Conservation (phyloP, 1,140 invertebrate species). For the Trachelipus rathkii region DNA sequence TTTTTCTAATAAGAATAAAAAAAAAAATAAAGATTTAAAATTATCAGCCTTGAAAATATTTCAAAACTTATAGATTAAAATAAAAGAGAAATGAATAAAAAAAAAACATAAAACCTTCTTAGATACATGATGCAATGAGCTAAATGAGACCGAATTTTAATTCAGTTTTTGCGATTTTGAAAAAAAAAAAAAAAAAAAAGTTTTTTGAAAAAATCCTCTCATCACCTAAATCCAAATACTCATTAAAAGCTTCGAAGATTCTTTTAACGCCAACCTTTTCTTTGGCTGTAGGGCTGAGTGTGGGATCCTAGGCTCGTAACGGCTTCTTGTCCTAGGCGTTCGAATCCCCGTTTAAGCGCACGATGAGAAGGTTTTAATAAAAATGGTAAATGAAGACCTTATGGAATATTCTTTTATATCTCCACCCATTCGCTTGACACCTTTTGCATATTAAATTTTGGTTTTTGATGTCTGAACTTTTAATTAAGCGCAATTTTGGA, state of each 20-base stretch:
- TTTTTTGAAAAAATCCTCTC: background rate
- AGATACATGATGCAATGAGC: slow-evolving; percentile 4
- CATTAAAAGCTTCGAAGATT: slow-evolving; percentile 3
- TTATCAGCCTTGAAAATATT: background rate
- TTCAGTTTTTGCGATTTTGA: slow-evolving; percentile 3
- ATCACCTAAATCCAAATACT: slow-evolving; percentile 10
- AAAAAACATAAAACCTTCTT: background rate
- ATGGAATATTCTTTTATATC: slow-evolving; percentile 40
- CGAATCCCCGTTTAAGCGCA: too few species aligned
- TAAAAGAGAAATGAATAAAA: too few species aligned
- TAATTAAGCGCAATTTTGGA: slow-evolving; percentile 39
- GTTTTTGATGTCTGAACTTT: slow-evolving; percentile 44
- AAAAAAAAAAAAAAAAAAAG: too few species aligned
- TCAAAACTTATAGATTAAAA: background rate
- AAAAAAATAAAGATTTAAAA: slow-evolving; percentile 4
- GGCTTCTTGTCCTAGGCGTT: too few species aligned
- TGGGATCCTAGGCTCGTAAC: background rate
- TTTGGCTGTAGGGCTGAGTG: background rate
- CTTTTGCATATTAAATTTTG: slow-evolving; percentile 43
- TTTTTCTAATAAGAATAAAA: background rate
- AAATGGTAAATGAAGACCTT: slow-evolving; percentile 33
- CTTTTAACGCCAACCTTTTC: background rate
- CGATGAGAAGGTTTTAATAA: slow-evolving; percentile 22
- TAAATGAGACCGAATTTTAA: slow-evolving; percentile 13
- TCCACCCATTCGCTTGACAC: slow-evolving; percentile 26